These are phyloP conservation scores for Alauda arvensis DNA, from an alignment of 2,797 vertebrate genomes.

Conservation along the genomic window DNA sequence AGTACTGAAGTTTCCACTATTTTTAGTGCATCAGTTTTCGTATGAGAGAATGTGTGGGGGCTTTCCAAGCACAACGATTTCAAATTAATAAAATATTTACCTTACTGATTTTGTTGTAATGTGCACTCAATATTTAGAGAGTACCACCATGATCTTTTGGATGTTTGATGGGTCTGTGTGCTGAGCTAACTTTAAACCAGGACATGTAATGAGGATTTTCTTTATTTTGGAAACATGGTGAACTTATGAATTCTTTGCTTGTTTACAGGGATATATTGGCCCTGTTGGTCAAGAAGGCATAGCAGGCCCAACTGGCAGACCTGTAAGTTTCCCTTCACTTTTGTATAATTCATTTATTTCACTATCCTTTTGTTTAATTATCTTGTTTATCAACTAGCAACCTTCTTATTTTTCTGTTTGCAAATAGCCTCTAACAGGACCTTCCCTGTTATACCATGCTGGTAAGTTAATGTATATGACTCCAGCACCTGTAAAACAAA, in stretches of 20 bases:
- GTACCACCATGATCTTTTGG: neutral
- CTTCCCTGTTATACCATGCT: neutral
- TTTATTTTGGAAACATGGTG: neutral
- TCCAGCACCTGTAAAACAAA: neutral
- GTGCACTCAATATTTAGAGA: neutral
- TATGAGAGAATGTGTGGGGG: neutral
- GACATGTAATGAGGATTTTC: neutral
- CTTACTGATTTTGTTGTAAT: neutral
- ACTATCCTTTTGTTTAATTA: neutral
- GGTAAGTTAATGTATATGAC: neutral
- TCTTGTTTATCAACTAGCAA: neutral
- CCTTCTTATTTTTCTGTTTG: neutral
- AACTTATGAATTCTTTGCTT: slow-evolving; percentile 29
- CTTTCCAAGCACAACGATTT: neutral
- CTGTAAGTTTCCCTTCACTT: slow-evolving; percentile 70
- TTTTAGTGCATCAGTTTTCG: neutral
- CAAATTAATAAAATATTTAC: neutral
- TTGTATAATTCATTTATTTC: neutral
- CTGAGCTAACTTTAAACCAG: neutral
- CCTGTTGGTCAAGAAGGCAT: slow-evolving; percentile 85
- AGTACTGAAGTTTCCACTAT: neutral
- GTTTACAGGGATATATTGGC: slow-evolving; percentile 86
- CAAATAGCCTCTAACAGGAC: neutral
- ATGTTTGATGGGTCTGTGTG: neutral
- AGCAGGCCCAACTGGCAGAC: slow-evolving; percentile 85